Base-by-base conservation (phyloP, 2,797 vertebrate genomes). In the Brachyalestes nurse region DNA sequence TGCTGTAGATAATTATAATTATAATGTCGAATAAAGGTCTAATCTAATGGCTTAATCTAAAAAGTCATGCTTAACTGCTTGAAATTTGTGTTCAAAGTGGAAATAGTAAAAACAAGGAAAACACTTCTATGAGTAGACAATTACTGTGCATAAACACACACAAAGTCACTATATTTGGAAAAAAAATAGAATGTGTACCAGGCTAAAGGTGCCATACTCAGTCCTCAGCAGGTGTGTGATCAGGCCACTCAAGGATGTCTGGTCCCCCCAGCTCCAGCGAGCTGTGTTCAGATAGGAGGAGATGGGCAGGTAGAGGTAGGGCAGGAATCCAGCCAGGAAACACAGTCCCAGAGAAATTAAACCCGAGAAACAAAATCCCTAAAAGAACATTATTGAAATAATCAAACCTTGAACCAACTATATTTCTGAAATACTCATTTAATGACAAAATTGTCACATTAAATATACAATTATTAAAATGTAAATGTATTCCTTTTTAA, bases 261-360 rank as follows among this genome's bases (percentile, higher is more conserved):
- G 97, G 93, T 99, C 98, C 84, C 98, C 98, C 98, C 98, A 99
- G 85, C 95, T 99, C 98, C 98, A 99, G 75, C 96, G 96, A 55
- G 98, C 97, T 47, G 75, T 90, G 89, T 86, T 97, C 87, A 96
- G 80, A 92, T 92, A 95, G 85, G 97, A 98, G 0, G 97, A 98
- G 72, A 96, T 66, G 16, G 97, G 97, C 86, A 99, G 93, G 93
- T 99, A 97, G 86, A 95, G 69, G 88, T 99, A 98, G 14, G 98
- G 97, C 87, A 97, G 88, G 79, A 98, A 94, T 38, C 97, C 98
- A 71, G 90, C 83, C 49, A 94, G 85, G 86, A 98, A 97, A 88
- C 91, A 96, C 66, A 89, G 81, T 80, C 93, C 92, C 89, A 98
- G 88, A 85, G 91, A 93, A 78, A 94, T 42, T 69, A 97, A 75